Base-by-base conservation (phyloP, 2,888 invertebrate species). In the Muscina levida region DNA sequence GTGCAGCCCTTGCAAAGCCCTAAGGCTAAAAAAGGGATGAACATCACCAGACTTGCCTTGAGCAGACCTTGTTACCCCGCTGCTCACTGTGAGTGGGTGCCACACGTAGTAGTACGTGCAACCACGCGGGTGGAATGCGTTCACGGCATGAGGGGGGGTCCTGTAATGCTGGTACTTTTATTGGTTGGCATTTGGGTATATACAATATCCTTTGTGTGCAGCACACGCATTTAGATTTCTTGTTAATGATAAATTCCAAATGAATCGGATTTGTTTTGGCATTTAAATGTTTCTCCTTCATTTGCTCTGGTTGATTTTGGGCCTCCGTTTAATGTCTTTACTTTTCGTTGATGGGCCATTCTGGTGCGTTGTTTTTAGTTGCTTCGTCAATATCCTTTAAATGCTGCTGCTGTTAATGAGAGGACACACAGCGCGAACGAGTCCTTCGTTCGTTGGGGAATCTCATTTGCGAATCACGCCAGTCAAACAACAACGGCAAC, bases 221-320 rank as follows among this genome's bases (percentile, higher is more conserved):
- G 42, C 31, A 19, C 53, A 51, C 42, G 42, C 68, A 68, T 68
- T 72, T 57, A 72, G 75, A 77, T 81, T 72, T 78, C 62, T 66
- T 77, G 72, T 73, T 73, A 75, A 77, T 78, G 73, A 82, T 76
- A 79, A 68, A 68, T 70, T 68, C 68, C 37, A 42, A 71, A 48
- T 62, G 44, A 46, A 72, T 82, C 62, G 84, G 86, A 87, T 88
- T 87, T 87, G 85, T 85, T 86, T 85, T 86, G 86, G 83, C 85
- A 87, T 88, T 87, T 90, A 90, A 90, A 90, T 90, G 89, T 88
- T 89, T 90, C 87, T 86, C 87, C 87, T 88, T 90, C 88, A 90
- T 89, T 90, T 88, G 87, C 82, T 84, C 83, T 83, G 85, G 83
- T 76, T 78, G 77, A 81, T 79, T 76, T 72, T 44, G 68, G 73